Evolutionary conservation across 2,888 invertebrate species (phyloP).

Genomic region (Rhodophaea formosa): DNA sequence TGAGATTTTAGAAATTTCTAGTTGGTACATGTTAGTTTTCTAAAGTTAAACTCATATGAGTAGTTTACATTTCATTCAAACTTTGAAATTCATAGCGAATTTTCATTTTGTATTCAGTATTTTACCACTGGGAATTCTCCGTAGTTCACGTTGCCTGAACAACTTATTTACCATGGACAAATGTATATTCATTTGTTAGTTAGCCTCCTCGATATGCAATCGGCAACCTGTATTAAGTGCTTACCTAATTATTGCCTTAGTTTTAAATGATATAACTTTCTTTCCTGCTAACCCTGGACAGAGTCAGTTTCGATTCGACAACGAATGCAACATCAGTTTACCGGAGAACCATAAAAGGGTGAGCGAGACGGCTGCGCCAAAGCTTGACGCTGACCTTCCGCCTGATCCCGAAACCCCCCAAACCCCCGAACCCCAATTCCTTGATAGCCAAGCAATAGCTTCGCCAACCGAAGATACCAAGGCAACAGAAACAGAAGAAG

Average conservation of each 20-base stretch:
- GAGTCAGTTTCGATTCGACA: slow-evolving; percentile 99
- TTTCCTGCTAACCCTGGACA: slow-evolving; percentile 78
- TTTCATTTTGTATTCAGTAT: background rate
- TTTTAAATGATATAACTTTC: slow-evolving; percentile 36
- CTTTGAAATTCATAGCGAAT: background rate
- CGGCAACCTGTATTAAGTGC: too few relatives aligned
- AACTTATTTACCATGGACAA: too few relatives aligned
- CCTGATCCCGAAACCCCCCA: slow-evolving; percentile 44
- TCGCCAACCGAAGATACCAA: slow-evolving; percentile 56
- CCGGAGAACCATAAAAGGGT: slow-evolving; percentile 99
- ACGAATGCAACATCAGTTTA: slow-evolving; percentile 98
- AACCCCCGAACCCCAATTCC: slow-evolving; percentile 44
- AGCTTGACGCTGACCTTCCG: slow-evolving; percentile 61
- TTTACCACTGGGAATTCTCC: background rate
- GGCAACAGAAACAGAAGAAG: slow-evolving; percentile 53
- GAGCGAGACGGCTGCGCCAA: slow-evolving; percentile 83
- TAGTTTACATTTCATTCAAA: slow-evolving; percentile 7
- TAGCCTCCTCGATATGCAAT: too few relatives aligned
- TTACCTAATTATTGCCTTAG: too few relatives aligned
- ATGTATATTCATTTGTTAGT: too few relatives aligned
- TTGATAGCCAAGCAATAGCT: slow-evolving; percentile 40
- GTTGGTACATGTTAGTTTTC: background rate
- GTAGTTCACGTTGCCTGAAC: background rate
- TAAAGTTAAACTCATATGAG: slow-evolving; percentile 5
- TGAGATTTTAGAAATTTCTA: background rate